Base-by-base conservation (phyloP, 1,140 invertebrate species). In the Battus philenor region DNA sequence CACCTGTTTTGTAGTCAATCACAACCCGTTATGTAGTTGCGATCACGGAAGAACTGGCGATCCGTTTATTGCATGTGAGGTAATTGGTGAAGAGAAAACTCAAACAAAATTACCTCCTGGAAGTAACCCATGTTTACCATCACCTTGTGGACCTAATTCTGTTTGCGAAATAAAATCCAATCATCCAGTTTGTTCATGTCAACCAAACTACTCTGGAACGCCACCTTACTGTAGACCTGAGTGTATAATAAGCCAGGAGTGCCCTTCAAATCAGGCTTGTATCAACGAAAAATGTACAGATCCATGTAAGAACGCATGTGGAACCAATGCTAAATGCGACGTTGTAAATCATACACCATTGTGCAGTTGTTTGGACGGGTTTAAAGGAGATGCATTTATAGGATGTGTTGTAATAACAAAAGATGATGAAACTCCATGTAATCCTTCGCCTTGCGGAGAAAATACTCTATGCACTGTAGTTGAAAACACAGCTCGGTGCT, bases 111-210 rank as follows among this genome's bases (percentile, higher is more conserved):
- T 68, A 54, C 77, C 76, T 26, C 72, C 83, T 27, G 71, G 84
- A 7, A 68, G 85, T 56, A 90, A 93, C 80, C 93, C 93, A 12
- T 97, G 95, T 69, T 73, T 89, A 27, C 93, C 93, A 20, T 93
- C 93, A 30, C 93, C 94, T 7, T 96, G 94, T 83, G 94, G 94
- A 38, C 91, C 93, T 7, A 94, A 95, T 81, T 95, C 94, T 0
- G 89, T 94, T 18, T 96, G 94, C 70, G 92, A 93, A 87, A 89
- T 94, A 26, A 92, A 91, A 80, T 90, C 93, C 72, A 90, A 90
- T 31, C 87, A 92, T 68, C 91, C 93, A 6, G 92, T 94, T 0
- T 94, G 93, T 64, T 94, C 92, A 2, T 96, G 93, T 62, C 87
- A 90, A 46, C 90, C 89, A 18, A 93, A 93, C 66, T 93, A 92